These are phyloP conservation scores for Platygyra sinensis DNA, from an alignment of 64 coral and sea anemone species.

Conservation along the genomic window DNA sequence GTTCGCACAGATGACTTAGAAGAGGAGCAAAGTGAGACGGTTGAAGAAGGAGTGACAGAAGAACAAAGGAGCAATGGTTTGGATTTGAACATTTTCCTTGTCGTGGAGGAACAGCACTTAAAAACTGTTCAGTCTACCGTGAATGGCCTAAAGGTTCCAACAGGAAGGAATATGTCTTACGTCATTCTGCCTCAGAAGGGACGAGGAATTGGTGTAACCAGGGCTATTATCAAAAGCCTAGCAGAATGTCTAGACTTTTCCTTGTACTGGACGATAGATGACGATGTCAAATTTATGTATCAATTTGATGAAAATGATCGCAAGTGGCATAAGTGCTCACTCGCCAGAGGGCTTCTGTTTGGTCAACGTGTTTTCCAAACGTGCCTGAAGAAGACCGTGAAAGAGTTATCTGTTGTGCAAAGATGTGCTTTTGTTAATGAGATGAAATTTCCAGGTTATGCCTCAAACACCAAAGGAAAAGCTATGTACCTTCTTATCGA, in stretches of 20 bases:
- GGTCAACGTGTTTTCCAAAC: slow-evolving; percentile 55
- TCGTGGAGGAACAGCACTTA: slow-evolving; percentile 40
- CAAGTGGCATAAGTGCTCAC: slow-evolving; percentile 40
- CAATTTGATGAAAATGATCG: slow-evolving; percentile 48
- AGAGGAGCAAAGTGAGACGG: not conserved
- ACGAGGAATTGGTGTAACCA: slow-evolving; percentile 62
- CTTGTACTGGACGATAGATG: slow-evolving; percentile 65
- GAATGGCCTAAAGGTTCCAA: not conserved
- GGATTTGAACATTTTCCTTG: slow-evolving; percentile 46
- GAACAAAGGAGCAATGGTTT: not conserved
- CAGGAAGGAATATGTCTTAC: slow-evolving; percentile 29
- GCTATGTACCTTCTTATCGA: not conserved
- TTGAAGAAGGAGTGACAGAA: not conserved
- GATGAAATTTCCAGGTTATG: slow-evolving; percentile 13
- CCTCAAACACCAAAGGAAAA: not conserved
- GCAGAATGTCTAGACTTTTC: slow-evolving; percentile 33
- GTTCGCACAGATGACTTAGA: not conserved
- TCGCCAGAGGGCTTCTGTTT: slow-evolving; percentile 46
- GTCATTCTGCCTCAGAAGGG: slow-evolving; percentile 47
- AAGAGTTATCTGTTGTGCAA: not conserved
- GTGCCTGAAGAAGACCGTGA: slow-evolving; percentile 25
- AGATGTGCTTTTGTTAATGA: not conserved
- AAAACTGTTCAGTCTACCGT: not conserved
- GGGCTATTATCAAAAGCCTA: slow-evolving; percentile 51
- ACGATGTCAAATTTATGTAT: slow-evolving; percentile 39